Percentiles rank a stretch among this genome's conserved stretches.
These are phyloP conservation scores for Passer domesticus DNA, from an alignment of 2,113 vertebrate species.

Conservation along the genomic window DNA sequence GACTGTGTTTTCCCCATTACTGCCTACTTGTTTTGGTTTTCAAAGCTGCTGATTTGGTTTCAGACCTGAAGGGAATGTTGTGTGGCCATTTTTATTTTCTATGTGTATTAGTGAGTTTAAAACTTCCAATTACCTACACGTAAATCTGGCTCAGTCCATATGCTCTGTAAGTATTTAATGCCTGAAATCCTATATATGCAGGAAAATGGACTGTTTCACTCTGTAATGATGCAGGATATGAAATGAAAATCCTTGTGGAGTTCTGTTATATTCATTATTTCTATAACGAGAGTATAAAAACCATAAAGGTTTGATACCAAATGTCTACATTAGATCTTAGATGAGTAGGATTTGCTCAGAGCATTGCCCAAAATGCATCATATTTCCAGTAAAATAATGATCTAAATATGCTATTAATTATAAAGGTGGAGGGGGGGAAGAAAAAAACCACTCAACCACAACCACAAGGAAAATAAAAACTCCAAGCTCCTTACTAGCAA, in stretches of 20 bases:
- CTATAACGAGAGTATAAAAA: neutral
- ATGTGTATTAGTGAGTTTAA: neutral
- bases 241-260: neutral
- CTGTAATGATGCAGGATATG: neutral
- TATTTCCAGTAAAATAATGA: neutral
- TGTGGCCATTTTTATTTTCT: neutral
- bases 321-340: neutral
- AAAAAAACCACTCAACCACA: neutral
- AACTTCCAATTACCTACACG: neutral
- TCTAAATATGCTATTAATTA: neutral
- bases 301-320: neutral
- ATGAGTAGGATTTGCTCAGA: neutral
- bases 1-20: rapidly evolving
- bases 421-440: rapidly evolving
- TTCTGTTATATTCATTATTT: neutral
- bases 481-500: neutral
- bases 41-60: neutral
- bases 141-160: neutral
- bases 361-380: neutral
- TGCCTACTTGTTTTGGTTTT: neutral
- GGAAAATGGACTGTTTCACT: neutral
- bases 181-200: neutral
- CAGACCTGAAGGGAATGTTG: neutral
- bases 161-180: neutral
- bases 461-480: neutral